A percentile compares a stretch with the other conserved stretches of the same genome.
Conservation (phyloP, 2,888 invertebrate species). For the Cepaea hortensis region DNA sequence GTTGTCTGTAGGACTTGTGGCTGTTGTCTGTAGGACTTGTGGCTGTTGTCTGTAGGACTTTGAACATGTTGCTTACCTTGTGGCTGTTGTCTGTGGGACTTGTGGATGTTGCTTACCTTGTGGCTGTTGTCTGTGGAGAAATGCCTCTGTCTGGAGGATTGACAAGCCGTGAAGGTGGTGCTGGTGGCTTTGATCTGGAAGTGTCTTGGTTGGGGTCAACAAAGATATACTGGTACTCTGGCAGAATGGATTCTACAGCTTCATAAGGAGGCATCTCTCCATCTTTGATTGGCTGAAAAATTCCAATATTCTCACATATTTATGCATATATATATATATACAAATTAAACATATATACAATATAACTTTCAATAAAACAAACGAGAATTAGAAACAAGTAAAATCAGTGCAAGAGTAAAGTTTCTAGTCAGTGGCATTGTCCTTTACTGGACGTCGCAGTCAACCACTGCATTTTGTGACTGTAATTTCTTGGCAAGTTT, state of each 20-base stretch:
- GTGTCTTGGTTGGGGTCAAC: slow-evolving; percentile 58
- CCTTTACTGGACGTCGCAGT: too few relatives aligned
- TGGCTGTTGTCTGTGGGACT: slow-evolving; percentile 24
- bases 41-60: too few relatives aligned
- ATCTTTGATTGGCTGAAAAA: slow-evolving; percentile 69
- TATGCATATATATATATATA: too few relatives aligned
- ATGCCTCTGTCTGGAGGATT: slow-evolving; percentile 20
- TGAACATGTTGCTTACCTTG: neutral
- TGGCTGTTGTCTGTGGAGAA: slow-evolving; percentile 14
- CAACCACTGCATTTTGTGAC: too few relatives aligned
- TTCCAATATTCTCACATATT: neutral
- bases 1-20: too few relatives aligned
- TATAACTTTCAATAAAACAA: too few relatives aligned
- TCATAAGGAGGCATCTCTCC: slow-evolving; percentile 71
- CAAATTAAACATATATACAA: too few relatives aligned
- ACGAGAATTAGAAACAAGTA: too few relatives aligned
- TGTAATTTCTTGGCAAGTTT: too few relatives aligned
- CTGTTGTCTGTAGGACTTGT: too few relatives aligned
- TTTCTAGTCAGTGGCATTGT: too few relatives aligned
- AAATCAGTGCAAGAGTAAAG: too few relatives aligned
- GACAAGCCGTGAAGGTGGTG: slow-evolving; percentile 39
- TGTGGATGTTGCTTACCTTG: neutral
- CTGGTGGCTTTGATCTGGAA: slow-evolving; percentile 38
- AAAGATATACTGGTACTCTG: slow-evolving; percentile 75
- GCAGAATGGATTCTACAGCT: slow-evolving; percentile 72